Evolutionary conservation across 2,797 vertebrate species (phyloP).

Genomic region (Borostomias antarcticus): DNA sequence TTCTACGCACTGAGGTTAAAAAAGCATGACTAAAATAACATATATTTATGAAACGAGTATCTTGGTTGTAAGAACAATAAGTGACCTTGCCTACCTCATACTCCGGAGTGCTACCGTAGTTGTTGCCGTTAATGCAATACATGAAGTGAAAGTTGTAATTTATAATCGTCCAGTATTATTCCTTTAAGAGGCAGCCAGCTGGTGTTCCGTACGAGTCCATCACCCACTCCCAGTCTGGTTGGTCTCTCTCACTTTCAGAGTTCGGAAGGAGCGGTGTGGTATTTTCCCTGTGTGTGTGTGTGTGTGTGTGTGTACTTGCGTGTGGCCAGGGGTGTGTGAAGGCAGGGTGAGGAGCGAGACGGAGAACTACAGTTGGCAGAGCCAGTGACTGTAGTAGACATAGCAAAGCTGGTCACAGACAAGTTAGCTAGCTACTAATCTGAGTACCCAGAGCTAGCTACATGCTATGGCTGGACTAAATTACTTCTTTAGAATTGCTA

Average conservation of each 20-base stretch:
- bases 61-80: no score
- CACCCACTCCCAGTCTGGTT: not conserved
- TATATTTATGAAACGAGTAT: no score
- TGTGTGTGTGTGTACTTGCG: not conserved
- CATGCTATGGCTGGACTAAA: no score
- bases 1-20: no score
- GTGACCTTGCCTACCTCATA: constrained; percentile 4
- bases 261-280: constrained; percentile 4
- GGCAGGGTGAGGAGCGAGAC: not conserved
- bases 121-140: not conserved
- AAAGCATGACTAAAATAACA: no score
- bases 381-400: not conserved
- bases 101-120: constrained; percentile 11
- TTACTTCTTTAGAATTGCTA: no score
- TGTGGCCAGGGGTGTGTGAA: not conserved
- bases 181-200: constrained; percentile 9
- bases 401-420: not conserved
- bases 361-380: not conserved
- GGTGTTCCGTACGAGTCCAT: not conserved
- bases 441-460: no score
- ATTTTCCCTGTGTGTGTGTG: not conserved
- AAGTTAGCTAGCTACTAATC: no score
- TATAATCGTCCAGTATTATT: constrained; percentile 7
- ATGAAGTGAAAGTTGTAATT: constrained; percentile 8
- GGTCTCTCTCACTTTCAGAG: not conserved